Percentiles rank a stretch among this genome's conserved stretches.
Evolutionary conservation across 1,140 invertebrate genomes (phyloP).

Genomic region (Archivesica marissinica): DNA sequence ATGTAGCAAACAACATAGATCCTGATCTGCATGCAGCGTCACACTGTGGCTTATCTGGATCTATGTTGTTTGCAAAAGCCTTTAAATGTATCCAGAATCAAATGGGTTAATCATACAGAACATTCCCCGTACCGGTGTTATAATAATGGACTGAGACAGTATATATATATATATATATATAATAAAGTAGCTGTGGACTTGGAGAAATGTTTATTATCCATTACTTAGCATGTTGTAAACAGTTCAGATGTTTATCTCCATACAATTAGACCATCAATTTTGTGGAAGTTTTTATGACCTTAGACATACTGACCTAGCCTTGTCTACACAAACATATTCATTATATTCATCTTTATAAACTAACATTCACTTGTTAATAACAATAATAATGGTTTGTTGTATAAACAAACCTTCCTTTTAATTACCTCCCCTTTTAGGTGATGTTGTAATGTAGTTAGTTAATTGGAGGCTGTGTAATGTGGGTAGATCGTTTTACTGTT

Average conservation of each 20-base stretch:
- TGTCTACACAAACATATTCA: neutral
- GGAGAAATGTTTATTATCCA: neutral
- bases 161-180: too few species aligned
- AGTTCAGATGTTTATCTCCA: constrained; percentile 7
- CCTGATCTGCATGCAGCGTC: too few species aligned
- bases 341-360: constrained; percentile 8
- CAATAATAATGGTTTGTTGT: constrained; percentile 17
- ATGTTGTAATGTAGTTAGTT: neutral
- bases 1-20: too few species aligned
- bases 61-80: too few species aligned
- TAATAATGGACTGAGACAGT: too few species aligned
- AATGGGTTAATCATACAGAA: too few species aligned
- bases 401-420: constrained; percentile 9
- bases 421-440: neutral
- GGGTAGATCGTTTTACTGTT: neutral
- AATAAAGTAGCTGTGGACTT: neutral
- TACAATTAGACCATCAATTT: neutral
- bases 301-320: neutral
- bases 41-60: too few species aligned
- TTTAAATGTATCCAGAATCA: too few species aligned
- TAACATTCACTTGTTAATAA: constrained; percentile 9
- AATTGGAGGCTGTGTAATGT: neutral
- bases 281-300: neutral
- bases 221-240: neutral
- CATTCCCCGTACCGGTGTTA: too few species aligned